Conservation (phyloP, 2,113 vertebrate genomes). For the Leiothrix lutea region DNA sequence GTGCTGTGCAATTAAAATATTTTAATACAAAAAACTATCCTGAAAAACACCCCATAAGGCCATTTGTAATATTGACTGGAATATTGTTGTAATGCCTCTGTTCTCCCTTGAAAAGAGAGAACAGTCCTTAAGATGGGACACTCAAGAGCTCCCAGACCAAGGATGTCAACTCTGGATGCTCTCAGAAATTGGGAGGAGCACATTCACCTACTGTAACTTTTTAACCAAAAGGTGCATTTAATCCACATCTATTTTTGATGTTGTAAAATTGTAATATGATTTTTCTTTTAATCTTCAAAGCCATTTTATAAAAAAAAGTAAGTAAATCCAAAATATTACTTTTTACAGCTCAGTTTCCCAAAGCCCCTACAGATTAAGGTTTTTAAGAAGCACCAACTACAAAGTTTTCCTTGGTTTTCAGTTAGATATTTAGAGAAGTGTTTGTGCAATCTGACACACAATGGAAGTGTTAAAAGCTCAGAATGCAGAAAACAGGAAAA, state of each 20-base stretch:
- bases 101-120: not conserved
- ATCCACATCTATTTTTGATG: not conserved
- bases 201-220: not conserved
- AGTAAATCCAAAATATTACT: not conserved
- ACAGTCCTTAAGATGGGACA: not conserved
- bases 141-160: not conserved
- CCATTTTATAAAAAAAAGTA: not conserved
- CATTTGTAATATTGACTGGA: not conserved
- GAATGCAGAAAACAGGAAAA: not conserved
- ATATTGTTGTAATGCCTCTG: not conserved
- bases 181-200: not conserved
- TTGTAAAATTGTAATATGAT: not conserved
- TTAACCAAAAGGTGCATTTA: not conserved
- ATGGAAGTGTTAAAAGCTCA: fast-evolving
- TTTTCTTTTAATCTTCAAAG: conserved; percentile 21
- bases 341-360: not conserved
- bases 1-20: not conserved
- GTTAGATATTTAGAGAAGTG: not conserved
- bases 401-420: not conserved
- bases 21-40: not conserved
- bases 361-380: not conserved
- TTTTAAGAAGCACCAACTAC: not conserved
- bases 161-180: not conserved
- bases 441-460: not conserved
- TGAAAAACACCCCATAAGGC: not conserved